These are phyloP conservation scores for Coelinius sp. DNA, from an alignment of 2,888 invertebrate genomes.

Conservation along the genomic window DNA sequence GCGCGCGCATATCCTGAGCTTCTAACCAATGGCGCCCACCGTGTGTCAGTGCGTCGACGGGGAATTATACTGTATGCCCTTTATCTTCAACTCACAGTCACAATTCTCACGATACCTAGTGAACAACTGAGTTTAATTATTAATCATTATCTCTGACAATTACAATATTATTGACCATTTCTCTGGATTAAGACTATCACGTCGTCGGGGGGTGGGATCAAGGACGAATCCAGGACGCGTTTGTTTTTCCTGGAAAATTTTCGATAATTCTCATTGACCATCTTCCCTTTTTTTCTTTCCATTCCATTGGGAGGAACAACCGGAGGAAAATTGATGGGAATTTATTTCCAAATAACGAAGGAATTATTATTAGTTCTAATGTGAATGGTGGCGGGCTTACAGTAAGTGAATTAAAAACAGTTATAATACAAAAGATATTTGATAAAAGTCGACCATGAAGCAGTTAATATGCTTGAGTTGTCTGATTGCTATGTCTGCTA, in stretches of 20 bases:
- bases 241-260: not conserved
- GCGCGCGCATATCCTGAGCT: constrained; percentile 26
- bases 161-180: not conserved
- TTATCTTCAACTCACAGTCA: constrained; percentile 55
- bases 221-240: not conserved
- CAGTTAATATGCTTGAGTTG: constrained; percentile 63
- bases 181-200: not conserved
- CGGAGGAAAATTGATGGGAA: not conserved
- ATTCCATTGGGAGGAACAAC: not conserved
- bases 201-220: too few relatives aligned
- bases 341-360: too few relatives aligned
- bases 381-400: constrained; percentile 23
- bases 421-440: not conserved
- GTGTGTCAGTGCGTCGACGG: constrained; percentile 49
- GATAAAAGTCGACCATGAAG: constrained; percentile 25
- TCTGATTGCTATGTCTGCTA: constrained; percentile 68
- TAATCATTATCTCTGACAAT: not conserved
- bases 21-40: constrained; percentile 47
- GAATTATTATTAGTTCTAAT: not conserved
- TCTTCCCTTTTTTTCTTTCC: not conserved
- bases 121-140: constrained; percentile 1
- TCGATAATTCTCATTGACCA: not conserved
- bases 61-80: constrained; percentile 47
- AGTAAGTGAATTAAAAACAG: constrained; percentile 41
- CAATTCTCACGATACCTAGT: constrained; percentile 60